Base-by-base conservation (phyloP, 2,888 invertebrate genomes). In the Luffia ferchaultella region DNA sequence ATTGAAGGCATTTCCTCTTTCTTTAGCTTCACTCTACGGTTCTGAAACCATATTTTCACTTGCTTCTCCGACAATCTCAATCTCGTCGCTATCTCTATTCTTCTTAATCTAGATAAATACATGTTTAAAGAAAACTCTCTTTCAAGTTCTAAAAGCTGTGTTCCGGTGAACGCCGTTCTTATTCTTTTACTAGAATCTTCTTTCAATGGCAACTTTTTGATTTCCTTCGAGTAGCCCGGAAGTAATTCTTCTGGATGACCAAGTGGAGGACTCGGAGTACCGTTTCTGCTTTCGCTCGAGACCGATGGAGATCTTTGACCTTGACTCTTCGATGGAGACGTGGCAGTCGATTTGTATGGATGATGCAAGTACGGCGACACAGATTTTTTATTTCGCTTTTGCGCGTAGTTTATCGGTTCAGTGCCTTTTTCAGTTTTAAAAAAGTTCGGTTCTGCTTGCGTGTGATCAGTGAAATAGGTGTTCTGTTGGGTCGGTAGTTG, bases 11-110 rank as follows among this genome's bases (percentile, higher is more conserved):
- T 75, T 63, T 92, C 92, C 58, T 95, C 95, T 64, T 96, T 97
- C 86, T 97, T 97, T 74, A 94, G 88, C 70, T 97, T 97, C 1
- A 97, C 97, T 1, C 96, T 86, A 3, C 96, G 88, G 72, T 97
- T 97, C 70, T 97, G 95, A 75, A 97, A 97, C 97, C 96, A 95
- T 58, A 94, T 94, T 72, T 94, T 97, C 56, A 97, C 96, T 80
- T 97, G 97, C 66, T 97, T 97, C 73, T 97, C 97, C 0, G 95
- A 95, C 0, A 97, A 76, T 48, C 93, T 88, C 53, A 97, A 74
- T 57, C 92, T 90, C 20, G 94, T 95, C 2, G 97, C 97, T 50
- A 97, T 97, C 75, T 97, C 96, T 57, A 97, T 97, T 52, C 97
- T 85, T 49, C 97, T 86, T 57, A 97, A 73, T 43, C 97, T 86